These are phyloP conservation scores for Drosophila sp. DNA, from an alignment of 1,140 invertebrate species.

Conservation along the genomic window DNA sequence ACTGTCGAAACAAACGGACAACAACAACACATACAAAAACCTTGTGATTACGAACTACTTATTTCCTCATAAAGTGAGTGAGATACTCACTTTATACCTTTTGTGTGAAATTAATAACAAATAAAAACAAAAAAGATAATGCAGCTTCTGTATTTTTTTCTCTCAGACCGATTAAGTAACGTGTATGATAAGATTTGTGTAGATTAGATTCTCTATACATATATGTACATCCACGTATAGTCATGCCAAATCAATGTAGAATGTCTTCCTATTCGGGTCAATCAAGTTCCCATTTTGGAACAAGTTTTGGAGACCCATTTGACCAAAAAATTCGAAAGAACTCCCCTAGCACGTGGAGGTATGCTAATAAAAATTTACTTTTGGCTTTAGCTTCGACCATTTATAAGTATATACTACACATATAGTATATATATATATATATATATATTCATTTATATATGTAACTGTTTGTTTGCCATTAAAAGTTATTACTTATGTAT, in stretches of 20 bases:
- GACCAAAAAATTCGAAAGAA: conserved; percentile 24
- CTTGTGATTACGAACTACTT: neutral
- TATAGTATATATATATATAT: conserved; percentile 29
- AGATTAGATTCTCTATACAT: neutral
- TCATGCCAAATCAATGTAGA: neutral
- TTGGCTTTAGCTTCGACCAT: neutral
- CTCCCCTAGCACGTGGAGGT: conserved; percentile 33
- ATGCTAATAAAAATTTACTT: conserved; percentile 47
- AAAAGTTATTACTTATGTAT: conserved; percentile 13
- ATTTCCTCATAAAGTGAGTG: neutral
- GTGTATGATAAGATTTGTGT: neutral
- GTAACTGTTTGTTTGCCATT: neutral
- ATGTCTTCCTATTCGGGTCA: neutral
- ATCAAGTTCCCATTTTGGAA: neutral
- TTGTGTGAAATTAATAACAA: neutral
- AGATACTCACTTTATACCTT: neutral
- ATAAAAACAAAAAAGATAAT: neutral
- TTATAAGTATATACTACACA: neutral
- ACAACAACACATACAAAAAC: neutral
- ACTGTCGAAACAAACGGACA: conserved; percentile 23
- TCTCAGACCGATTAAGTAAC: neutral
- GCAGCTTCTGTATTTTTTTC: neutral
- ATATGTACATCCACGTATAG: no score
- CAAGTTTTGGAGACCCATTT: conserved; percentile 13
- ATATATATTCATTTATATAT: conserved; percentile 10